Conservation (phyloP, 2,113 vertebrate genomes). For the Todiramphus saurophagus region DNA sequence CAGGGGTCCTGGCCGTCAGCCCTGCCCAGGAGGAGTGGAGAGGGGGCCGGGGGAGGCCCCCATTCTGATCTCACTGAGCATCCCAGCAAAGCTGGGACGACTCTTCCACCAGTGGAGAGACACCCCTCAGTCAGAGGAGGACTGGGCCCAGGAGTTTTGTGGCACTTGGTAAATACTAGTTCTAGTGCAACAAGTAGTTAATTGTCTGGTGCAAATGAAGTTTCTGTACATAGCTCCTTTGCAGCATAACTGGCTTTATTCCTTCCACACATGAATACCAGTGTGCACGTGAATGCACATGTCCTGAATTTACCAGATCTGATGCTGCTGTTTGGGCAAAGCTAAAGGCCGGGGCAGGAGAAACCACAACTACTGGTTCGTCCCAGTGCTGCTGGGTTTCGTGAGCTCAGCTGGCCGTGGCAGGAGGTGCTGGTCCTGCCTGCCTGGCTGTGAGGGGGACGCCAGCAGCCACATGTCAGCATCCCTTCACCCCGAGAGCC, state of each 20-base stretch:
- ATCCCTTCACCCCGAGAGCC: background rate
- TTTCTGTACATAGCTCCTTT: conserved; percentile 11
- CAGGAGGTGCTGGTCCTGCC: background rate
- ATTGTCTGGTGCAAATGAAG: conserved; percentile 35
- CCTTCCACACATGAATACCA: conserved; percentile 1
- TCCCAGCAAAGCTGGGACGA: background rate
- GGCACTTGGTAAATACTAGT: conserved; percentile 47
- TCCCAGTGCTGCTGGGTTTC: background rate
- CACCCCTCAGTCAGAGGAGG: background rate
- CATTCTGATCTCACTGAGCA: background rate
- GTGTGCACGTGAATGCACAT: background rate
- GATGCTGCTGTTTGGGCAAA: conserved; percentile 10
- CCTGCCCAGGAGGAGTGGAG: background rate
- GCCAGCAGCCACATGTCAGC: fast-evolving
- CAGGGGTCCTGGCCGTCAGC: background rate
- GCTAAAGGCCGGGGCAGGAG: background rate
- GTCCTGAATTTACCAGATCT: background rate
- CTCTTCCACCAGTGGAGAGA: background rate
- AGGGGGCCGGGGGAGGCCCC: background rate
- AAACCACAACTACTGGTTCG: background rate
- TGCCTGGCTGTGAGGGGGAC: background rate
- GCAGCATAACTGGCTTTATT: conserved; percentile 58
- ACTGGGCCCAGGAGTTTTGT: background rate
- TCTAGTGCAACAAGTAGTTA: conserved; percentile 57
- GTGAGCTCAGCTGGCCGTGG: fast-evolving